Conservation (phyloP, 2,888 invertebrate genomes). For the Lingula anatina region DNA sequence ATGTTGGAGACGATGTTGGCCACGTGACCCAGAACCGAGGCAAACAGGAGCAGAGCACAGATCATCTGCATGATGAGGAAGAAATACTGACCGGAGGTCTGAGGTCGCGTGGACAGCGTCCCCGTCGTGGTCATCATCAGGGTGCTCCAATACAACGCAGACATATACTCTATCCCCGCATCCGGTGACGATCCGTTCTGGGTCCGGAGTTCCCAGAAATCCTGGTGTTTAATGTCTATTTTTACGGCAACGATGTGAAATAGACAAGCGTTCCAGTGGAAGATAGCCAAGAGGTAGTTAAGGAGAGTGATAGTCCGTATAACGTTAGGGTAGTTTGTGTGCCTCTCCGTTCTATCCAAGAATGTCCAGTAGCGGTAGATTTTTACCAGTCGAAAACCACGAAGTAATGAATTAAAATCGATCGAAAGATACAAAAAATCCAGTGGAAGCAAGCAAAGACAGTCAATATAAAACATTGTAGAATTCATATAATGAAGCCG, state of each 20-base stretch:
- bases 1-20: slow-evolving; percentile 98
- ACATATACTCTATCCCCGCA: slow-evolving; percentile 73
- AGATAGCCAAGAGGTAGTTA: slow-evolving; percentile 94
- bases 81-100: slow-evolving; percentile 83
- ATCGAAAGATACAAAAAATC: slow-evolving; percentile 98
- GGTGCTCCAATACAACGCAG: slow-evolving; percentile 98
- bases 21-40: slow-evolving; percentile 93
- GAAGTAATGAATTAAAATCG: slow-evolving; percentile 86
- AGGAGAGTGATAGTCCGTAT: slow-evolving; percentile 55
- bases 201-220: slow-evolving; percentile 54
- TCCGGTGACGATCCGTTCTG: slow-evolving; percentile 52
- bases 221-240: slow-evolving; percentile 58
- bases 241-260: slow-evolving; percentile 68
- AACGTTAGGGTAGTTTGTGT: slow-evolving; percentile 97
- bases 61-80: slow-evolving; percentile 92
- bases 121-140: slow-evolving; percentile 93
- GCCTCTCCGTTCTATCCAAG: slow-evolving; percentile 95
- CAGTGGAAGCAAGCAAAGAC: slow-evolving; percentile 92
- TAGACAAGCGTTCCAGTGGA: slow-evolving; percentile 99
- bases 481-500: slow-evolving; percentile 97
- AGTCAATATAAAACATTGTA: slow-evolving; percentile 96
- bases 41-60: slow-evolving; percentile 90
- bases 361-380: slow-evolving; percentile 98
- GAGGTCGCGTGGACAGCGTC: slow-evolving; percentile 82
- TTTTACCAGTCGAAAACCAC: slow-evolving; percentile 93